Evolutionary conservation across 1,140 invertebrate genomes (phyloP).

Genomic region (Drosophila jambulina): DNA sequence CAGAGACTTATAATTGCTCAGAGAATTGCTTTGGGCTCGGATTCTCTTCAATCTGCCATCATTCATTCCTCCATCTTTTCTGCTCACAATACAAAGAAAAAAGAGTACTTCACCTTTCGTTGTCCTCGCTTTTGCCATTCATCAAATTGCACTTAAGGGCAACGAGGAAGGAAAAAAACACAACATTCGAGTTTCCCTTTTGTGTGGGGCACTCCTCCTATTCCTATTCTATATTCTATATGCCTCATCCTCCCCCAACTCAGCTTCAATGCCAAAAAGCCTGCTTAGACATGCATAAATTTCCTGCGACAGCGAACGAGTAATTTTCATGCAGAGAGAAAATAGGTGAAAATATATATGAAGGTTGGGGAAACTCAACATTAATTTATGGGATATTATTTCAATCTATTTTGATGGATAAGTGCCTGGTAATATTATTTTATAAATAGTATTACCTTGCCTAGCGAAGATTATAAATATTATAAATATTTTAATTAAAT

Average conservation of each 20-base stretch:
- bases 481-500: no score
- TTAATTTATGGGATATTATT: no score
- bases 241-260: neutral
- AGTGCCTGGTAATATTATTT: no score
- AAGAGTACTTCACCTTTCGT: constrained; percentile 8
- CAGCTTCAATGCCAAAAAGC: constrained; percentile 29
- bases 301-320: constrained; percentile 41
- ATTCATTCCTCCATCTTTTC: constrained; percentile 8
- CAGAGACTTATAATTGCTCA: constrained; percentile 33
- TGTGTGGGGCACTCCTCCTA: constrained; percentile 2
- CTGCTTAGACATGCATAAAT: constrained; percentile 69
- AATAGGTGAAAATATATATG: neutral
- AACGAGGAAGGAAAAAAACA: constrained; percentile 1
- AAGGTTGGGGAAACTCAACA: no score
- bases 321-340: neutral
- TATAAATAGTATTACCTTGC: no score
- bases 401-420: no score
- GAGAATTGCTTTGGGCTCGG: constrained; percentile 16
- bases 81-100: neutral
- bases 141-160: constrained; percentile 27
- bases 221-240: constrained; percentile 6
- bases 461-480: no score
- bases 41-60: constrained; percentile 14
- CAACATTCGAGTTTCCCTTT: constrained; percentile 7
- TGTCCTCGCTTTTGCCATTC: constrained; percentile 26